phyloP scores from a whole-genome alignment of 1,140 invertebrate genomes.

The Drosophila sechellia region DNA sequence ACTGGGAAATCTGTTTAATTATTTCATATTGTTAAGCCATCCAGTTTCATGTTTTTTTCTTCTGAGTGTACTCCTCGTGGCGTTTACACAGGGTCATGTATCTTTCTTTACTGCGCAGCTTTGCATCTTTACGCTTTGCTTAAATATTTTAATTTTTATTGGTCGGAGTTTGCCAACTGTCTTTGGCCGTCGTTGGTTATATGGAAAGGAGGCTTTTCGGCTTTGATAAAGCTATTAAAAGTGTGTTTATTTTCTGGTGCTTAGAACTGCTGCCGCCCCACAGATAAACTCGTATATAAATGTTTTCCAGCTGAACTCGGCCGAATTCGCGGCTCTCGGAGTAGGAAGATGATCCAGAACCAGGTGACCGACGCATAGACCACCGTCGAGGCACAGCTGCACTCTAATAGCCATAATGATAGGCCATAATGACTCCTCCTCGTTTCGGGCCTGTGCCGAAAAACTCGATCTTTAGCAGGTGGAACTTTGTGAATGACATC shows the following conservation, averaged over 20 bases:
- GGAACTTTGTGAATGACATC: constrained; percentile 77
- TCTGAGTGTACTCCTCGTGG: constrained; percentile 1
- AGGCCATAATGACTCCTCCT: constrained; percentile 71
- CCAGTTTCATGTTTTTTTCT: not conserved
- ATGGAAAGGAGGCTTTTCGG: constrained; percentile 35
- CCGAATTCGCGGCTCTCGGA: constrained; percentile 1
- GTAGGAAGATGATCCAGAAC: constrained; percentile 7
- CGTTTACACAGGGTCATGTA: constrained; percentile 51
- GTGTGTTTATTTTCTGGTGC: constrained; percentile 71
- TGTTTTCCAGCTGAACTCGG: constrained; percentile 3
- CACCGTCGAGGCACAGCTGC: constrained; percentile 53
- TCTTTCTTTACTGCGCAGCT: constrained; percentile 78
- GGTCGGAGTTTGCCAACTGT: constrained; percentile 73
- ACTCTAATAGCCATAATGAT: constrained; percentile 81
- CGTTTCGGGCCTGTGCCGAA: constrained; percentile 9
- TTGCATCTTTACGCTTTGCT: constrained; percentile 80
- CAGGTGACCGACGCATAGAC: constrained; percentile 25
- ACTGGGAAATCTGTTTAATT: too few relatives aligned
- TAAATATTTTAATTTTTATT: constrained; percentile 84
- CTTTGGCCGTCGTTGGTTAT: constrained; percentile 19
- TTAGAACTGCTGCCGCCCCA: constrained; percentile 20
- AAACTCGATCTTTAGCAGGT: constrained; percentile 32
- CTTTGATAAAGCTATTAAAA: constrained; percentile 76
- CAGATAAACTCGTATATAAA: constrained; percentile 37
- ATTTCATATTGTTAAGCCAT: not conserved